A percentile compares a stretch with the other conserved stretches of the same genome.
These are phyloP conservation scores for Cryptotermes secundus DNA, from an alignment of 1,140 invertebrate genomes.

Conservation along the genomic window DNA sequence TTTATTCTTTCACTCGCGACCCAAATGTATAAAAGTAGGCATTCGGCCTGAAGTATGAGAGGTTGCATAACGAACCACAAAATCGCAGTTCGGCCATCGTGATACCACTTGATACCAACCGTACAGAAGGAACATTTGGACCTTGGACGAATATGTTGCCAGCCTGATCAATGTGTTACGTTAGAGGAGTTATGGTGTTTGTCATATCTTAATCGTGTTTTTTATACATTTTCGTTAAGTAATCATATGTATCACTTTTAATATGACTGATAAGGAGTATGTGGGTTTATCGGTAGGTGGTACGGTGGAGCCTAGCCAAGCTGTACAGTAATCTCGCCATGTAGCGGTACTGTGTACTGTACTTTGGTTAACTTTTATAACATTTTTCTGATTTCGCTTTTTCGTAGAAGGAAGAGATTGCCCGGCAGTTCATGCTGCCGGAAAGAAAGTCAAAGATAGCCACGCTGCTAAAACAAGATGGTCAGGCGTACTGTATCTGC, in stretches of 20 bases:
- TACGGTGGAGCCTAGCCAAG: not conserved
- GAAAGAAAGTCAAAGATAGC: slow-evolving; percentile 90
- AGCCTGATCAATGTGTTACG: not conserved
- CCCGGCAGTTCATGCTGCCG: slow-evolving; percentile 83
- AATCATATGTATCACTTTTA: not conserved
- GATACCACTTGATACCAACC: not conserved
- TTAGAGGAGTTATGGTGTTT: not conserved
- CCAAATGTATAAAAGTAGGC: no score
- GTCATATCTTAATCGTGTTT: not conserved
- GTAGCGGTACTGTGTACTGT: not conserved
- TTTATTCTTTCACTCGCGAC: no score
- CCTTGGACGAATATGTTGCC: not conserved
- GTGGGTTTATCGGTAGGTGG: slow-evolving; percentile 18
- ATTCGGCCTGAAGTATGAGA: no score
- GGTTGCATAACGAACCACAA: no score
- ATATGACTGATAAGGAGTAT: slow-evolving; percentile 29
- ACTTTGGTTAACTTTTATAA: not conserved
- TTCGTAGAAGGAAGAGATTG: slow-evolving; percentile 83
- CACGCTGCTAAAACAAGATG: slow-evolving; percentile 82
- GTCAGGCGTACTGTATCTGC: slow-evolving; percentile 92
- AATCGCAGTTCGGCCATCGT: no score
- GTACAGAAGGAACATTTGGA: not conserved
- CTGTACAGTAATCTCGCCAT: not conserved
- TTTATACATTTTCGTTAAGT: not conserved
- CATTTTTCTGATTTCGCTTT: slow-evolving; percentile 25